Evolutionary conservation across 2,888 invertebrate genomes (phyloP).

Genomic region (Drosophila dives): DNA sequence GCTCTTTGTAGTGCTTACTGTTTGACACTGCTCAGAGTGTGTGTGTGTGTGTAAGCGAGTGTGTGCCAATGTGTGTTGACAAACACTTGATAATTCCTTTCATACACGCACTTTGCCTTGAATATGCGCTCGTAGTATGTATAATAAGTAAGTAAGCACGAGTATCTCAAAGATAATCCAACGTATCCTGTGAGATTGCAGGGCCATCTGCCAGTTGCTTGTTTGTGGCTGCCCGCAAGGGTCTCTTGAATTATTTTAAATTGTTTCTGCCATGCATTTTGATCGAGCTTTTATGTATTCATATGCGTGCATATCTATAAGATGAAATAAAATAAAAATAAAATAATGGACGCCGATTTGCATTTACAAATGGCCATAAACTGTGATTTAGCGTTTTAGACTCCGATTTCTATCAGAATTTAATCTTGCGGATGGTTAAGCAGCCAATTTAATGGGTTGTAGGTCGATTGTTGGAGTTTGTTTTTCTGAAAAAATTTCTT

Average conservation of each 20-base stretch:
- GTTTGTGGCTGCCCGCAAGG: constrained; percentile 64
- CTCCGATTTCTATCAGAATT: constrained; percentile 48
- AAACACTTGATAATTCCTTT: constrained; percentile 78
- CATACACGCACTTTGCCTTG: constrained; percentile 72
- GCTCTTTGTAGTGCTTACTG: constrained; percentile 68
- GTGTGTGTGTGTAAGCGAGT: constrained; percentile 14
- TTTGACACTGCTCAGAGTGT: constrained; percentile 37
- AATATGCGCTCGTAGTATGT: constrained; percentile 19
- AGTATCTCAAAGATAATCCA: constrained; percentile 61
- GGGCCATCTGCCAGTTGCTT: constrained; percentile 43
- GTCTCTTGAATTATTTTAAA: constrained; percentile 78
- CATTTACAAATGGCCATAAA: constrained; percentile 55
- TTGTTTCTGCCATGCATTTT: constrained; percentile 64
- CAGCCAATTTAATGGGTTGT: constrained; percentile 50
- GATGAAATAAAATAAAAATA: constrained; percentile 47
- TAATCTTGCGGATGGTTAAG: constrained; percentile 50
- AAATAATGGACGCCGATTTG: constrained; percentile 48
- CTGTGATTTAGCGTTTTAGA: constrained; percentile 55
- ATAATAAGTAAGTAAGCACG: constrained; percentile 55
- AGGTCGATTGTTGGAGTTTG: constrained; percentile 37
- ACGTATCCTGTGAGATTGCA: constrained; percentile 31
- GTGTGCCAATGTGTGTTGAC: constrained; percentile 58
- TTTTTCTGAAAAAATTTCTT: constrained; percentile 6
- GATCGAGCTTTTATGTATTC: constrained; percentile 59
- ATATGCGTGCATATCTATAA: constrained; percentile 59